These are phyloP conservation scores for Gopherus flavomarginatus DNA, from an alignment of 2,113 vertebrate genomes.

Conservation along the genomic window DNA sequence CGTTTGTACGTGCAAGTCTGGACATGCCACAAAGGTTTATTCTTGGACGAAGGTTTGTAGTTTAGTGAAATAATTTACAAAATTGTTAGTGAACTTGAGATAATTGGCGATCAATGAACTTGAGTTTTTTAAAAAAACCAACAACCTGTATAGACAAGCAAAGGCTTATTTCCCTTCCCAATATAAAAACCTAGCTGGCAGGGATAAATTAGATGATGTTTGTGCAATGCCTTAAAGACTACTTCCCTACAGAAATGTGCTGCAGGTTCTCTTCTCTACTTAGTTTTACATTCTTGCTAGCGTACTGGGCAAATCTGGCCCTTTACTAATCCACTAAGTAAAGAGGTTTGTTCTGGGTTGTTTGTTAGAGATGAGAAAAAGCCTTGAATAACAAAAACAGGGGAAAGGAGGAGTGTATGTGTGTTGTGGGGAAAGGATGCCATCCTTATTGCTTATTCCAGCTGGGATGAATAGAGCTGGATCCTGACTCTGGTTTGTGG, in stretches of 20 bases:
- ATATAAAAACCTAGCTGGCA: background rate
- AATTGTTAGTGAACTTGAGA: conserved; percentile 2
- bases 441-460: background rate
- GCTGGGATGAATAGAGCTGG: background rate
- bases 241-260: background rate
- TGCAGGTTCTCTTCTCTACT: background rate
- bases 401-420: fast-evolving
- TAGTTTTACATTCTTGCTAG: background rate
- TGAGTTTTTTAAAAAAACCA: background rate
- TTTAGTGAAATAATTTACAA: conserved; percentile 1
- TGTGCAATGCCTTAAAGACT: background rate
- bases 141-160: background rate
- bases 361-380: background rate
- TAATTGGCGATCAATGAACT: conserved; percentile 25
- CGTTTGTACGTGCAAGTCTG: background rate
- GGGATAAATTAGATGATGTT: background rate
- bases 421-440: background rate
- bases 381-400: background rate
- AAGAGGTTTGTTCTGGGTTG: background rate
- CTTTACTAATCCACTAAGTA: fast-evolving
- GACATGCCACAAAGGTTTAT: background rate
- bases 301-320: background rate
- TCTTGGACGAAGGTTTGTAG: conserved; percentile 1
- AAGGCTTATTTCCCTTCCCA: conserved; percentile 5
- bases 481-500: background rate